A percentile compares a stretch with the other conserved stretches of the same genome.
phyloP scores from a whole-genome alignment of 2,797 vertebrate species.

The Fratercula arctica region DNA sequence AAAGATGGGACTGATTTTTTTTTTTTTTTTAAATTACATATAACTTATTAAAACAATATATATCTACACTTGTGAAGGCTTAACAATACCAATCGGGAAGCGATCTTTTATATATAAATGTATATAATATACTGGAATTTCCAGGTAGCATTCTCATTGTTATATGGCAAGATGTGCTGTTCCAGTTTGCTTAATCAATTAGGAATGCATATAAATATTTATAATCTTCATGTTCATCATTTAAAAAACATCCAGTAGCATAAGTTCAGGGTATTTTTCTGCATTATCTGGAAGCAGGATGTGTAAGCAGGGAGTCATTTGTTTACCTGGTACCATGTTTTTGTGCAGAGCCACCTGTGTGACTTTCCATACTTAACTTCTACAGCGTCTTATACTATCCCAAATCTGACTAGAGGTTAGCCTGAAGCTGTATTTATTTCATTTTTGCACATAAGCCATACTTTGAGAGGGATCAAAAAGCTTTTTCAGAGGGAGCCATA shows the following conservation, averaged over 20 bases:
- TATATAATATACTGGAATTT: background rate
- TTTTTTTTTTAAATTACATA: background rate
- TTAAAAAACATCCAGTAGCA: background rate
- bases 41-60: background rate
- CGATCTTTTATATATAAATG: background rate
- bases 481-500: background rate
- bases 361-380: background rate
- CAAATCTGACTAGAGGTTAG: background rate
- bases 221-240: background rate
- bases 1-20: background rate
- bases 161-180: background rate
- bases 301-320: background rate
- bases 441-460: background rate
- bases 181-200: background rate
- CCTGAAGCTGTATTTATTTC: background rate
- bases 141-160: background rate
- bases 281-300: background rate
- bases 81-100: background rate
- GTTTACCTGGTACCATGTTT: background rate
- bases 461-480: background rate
- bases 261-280: background rate
- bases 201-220: conserved; percentile 8
- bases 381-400: background rate
- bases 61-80: background rate
- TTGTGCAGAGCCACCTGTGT: background rate